These are phyloP conservation scores for Drosophila sechellia DNA, from an alignment of 1,140 invertebrate species.

Conservation along the genomic window DNA sequence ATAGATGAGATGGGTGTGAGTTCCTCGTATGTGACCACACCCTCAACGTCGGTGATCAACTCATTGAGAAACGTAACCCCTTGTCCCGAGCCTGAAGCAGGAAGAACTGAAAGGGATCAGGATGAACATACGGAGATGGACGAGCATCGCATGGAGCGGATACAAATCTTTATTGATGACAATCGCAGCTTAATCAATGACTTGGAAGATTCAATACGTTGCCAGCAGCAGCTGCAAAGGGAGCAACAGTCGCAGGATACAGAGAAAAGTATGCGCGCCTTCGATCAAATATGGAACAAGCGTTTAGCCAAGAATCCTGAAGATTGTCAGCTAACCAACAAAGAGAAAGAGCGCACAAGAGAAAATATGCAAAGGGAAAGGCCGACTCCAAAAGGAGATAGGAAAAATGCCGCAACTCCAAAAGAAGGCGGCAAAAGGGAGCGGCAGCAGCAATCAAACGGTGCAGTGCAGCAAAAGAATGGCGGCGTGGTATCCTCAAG, in stretches of 20 bases:
- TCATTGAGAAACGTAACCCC: slow-evolving; percentile 41
- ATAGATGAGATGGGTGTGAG: slow-evolving; percentile 57
- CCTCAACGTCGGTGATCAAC: slow-evolving; percentile 66
- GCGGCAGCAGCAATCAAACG: neutral
- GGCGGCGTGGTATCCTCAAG: neutral
- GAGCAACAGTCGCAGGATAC: slow-evolving; percentile 25
- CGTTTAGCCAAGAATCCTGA: slow-evolving; percentile 29
- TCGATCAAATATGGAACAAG: slow-evolving; percentile 66
- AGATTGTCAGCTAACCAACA: neutral
- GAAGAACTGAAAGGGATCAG: slow-evolving; percentile 14
- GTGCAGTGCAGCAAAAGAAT: neutral
- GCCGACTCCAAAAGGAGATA: neutral
- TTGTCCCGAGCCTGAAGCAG: neutral
- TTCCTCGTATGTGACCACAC: slow-evolving; percentile 67
- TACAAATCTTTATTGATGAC: slow-evolving; percentile 70
- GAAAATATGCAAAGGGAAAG: neutral
- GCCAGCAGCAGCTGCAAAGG: slow-evolving; percentile 36
- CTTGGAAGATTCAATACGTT: slow-evolving; percentile 67
- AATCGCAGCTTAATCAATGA: slow-evolving; percentile 78
- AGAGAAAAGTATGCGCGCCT: slow-evolving; percentile 27
- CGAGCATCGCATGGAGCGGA: slow-evolving; percentile 43
- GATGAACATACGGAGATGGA: slow-evolving; percentile 7
- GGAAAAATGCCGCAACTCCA: neutral
- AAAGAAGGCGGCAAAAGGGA: neutral
- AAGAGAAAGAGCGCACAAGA: neutral